Conservation (phyloP, 2,113 vertebrate genomes). For the Thamnaconus septentrionalis region DNA sequence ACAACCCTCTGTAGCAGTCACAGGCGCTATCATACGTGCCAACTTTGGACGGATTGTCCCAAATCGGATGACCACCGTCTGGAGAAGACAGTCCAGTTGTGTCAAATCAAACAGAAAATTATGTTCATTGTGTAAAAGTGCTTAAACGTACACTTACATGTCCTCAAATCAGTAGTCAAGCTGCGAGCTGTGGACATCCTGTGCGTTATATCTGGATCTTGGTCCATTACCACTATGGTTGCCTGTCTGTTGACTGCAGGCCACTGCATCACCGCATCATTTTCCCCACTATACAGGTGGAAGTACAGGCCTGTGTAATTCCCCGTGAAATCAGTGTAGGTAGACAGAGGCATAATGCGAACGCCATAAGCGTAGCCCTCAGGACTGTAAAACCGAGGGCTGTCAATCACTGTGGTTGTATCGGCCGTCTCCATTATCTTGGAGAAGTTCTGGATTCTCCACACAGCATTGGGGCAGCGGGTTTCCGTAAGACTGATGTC, state of each 20-base stretch:
- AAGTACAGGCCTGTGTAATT: slow-evolving; percentile 77
- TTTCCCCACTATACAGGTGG: slow-evolving; percentile 85
- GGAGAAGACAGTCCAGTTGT: slow-evolving; percentile 1
- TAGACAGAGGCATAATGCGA: slow-evolving; percentile 66
- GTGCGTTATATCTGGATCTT: slow-evolving; percentile 78
- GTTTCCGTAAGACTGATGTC: slow-evolving; percentile 85
- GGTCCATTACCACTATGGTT: slow-evolving; percentile 83
- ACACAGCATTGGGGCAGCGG: slow-evolving; percentile 81
- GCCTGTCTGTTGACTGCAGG: slow-evolving; percentile 84
- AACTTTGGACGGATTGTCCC: slow-evolving; percentile 70
- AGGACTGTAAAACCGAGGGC: slow-evolving; percentile 84
- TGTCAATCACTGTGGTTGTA: slow-evolving; percentile 43
- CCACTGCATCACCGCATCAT: slow-evolving; percentile 85
- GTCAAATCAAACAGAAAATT: too few species aligned
- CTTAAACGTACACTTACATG: slow-evolving; percentile 34
- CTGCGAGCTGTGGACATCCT: slow-evolving; percentile 87
- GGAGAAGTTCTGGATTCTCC: slow-evolving; percentile 83
- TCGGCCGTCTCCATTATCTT: slow-evolving; percentile 62
- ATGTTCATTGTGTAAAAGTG: too few species aligned
- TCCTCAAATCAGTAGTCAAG: slow-evolving; percentile 79
- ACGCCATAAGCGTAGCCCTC: slow-evolving; percentile 86
- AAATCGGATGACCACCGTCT: slow-evolving; percentile 54
- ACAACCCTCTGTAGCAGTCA: slow-evolving; percentile 43
- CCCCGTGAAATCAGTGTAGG: slow-evolving; percentile 53
- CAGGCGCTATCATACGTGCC: slow-evolving; percentile 50